Evolutionary conservation across 2,797 vertebrate genomes (phyloP).

Genomic region (Alosa sapidissima): DNA sequence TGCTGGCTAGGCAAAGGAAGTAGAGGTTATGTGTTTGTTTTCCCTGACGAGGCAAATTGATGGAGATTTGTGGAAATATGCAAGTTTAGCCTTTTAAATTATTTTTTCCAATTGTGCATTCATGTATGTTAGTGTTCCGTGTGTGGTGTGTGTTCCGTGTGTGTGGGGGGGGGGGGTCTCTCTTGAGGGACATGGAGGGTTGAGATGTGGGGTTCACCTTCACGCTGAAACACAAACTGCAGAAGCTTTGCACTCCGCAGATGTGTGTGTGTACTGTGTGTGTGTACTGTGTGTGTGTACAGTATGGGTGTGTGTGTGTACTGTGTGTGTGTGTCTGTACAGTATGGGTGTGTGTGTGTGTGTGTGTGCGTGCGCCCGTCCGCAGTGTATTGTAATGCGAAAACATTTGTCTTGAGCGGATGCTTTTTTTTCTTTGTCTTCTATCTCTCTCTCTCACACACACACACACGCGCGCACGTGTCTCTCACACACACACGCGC

Average conservation of each 20-base stretch:
- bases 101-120: no score
- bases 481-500: constrained; percentile 28
- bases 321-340: not conserved
- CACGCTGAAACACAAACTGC: constrained; percentile 41
- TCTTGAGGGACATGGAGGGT: constrained; percentile 38
- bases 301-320: not conserved
- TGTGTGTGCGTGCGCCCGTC: no score
- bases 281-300: not conserved
- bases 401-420: not conserved
- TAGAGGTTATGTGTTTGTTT: no score
- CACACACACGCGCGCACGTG: no score
- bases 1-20: no score
- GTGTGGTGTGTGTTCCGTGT: no score
- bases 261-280: not conserved
- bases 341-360: no score
- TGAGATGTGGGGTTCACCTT: constrained; percentile 60
- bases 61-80: no score
- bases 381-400: constrained; percentile 24
- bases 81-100: no score
- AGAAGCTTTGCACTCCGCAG: constrained; percentile 10
- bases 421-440: not conserved
- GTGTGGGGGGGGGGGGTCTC: no score
- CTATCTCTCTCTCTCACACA: not conserved
- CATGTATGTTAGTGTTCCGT: no score
- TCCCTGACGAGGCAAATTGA: no score